A percentile compares a stretch with the other conserved stretches of the same genome.
Evolutionary conservation across 2,888 invertebrate genomes (phyloP).

Genomic region (Eulithis testata): DNA sequence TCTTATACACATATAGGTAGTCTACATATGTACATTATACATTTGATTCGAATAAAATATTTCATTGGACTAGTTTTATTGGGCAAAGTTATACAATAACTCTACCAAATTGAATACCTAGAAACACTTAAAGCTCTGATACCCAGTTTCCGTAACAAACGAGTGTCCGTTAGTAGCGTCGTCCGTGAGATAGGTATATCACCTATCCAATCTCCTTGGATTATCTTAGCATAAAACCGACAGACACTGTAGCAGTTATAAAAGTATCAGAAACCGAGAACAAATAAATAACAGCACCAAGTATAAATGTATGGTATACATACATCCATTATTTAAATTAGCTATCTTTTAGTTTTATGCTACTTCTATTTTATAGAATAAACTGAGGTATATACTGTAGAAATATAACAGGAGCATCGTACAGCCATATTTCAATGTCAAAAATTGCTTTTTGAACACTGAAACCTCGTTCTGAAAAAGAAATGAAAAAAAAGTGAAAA

Average conservation of each 20-base stretch:
- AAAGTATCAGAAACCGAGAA: no score
- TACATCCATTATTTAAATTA: slow-evolving; percentile 5
- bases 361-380: slow-evolving; percentile 48
- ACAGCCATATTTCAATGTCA: slow-evolving; percentile 69
- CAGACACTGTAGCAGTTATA: no score
- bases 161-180: no score
- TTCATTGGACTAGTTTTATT: slow-evolving; percentile 46
- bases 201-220: no score
- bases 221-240: no score
- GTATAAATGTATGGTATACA: not conserved
- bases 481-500: slow-evolving; percentile 23
- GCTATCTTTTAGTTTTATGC: slow-evolving; percentile 33
- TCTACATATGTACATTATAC: slow-evolving; percentile 40
- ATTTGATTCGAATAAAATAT: slow-evolving; percentile 40
- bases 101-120: slow-evolving; percentile 25
- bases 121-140: not conserved
- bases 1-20: slow-evolving; percentile 44
- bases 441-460: slow-evolving; percentile 53
- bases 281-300: slow-evolving; percentile 16
- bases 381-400: slow-evolving; percentile 64
- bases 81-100: slow-evolving; percentile 27
- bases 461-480: slow-evolving; percentile 67
- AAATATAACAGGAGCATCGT: slow-evolving; percentile 67
- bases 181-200: no score
- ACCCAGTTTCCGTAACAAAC: no score